Percentiles rank a stretch among this genome's conserved stretches.
These are phyloP conservation scores for Hippolais icterina DNA, from an alignment of 2,113 vertebrate genomes.

Conservation along the genomic window DNA sequence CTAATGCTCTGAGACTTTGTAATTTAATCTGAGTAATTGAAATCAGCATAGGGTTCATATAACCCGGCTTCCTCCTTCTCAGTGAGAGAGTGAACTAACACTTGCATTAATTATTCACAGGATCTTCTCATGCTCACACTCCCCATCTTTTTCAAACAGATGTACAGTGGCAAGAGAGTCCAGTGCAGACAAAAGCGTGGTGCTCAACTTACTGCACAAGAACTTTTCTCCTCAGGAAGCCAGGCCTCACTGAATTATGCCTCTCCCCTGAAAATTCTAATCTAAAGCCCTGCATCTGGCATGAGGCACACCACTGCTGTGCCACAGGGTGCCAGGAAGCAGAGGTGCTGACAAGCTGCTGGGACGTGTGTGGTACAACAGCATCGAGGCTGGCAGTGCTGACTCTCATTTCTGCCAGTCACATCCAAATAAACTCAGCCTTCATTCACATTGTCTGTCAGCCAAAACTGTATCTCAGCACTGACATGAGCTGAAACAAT, in stretches of 20 bases:
- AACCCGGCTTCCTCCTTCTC: not conserved
- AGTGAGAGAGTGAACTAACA: not conserved
- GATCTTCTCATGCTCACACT: not conserved
- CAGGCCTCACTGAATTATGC: not conserved
- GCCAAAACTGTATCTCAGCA: not conserved
- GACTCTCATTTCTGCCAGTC: not conserved
- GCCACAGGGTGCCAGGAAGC: not conserved
- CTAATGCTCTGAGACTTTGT: not conserved
- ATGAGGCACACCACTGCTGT: not conserved
- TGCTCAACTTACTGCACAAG: not conserved
- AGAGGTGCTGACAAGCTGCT: not conserved
- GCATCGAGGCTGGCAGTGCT: not conserved
- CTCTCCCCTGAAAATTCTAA: not conserved
- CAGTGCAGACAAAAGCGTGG: not conserved
- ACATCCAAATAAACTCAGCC: not conserved
- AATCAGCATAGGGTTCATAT: not conserved
- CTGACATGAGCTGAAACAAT: not conserved
- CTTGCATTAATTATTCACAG: not conserved
- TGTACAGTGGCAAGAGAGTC: not conserved
- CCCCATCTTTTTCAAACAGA: not conserved
- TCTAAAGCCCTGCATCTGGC: not conserved
- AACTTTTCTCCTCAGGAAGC: not conserved
- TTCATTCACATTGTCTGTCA: not conserved
- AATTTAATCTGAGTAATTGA: not conserved
- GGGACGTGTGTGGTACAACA: fast-evolving